Evolutionary conservation across 2,113 vertebrate genomes (phyloP).

Genomic region (Eulacestoma nigropectus): DNA sequence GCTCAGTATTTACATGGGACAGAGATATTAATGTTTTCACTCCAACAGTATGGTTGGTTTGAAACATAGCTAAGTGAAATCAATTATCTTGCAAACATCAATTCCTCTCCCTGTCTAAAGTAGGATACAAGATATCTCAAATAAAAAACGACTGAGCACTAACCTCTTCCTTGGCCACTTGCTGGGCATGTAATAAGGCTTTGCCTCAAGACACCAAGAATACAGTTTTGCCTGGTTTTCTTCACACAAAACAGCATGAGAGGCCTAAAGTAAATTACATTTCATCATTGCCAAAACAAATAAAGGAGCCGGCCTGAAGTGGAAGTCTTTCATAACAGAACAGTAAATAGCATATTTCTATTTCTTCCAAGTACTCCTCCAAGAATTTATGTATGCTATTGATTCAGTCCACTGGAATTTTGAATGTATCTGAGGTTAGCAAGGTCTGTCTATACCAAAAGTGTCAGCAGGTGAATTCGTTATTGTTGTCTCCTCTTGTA

Average conservation of each 20-base stretch:
- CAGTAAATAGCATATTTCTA: neutral
- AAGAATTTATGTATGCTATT: neutral
- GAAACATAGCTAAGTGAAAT: neutral
- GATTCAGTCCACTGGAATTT: neutral
- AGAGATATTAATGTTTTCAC: neutral
- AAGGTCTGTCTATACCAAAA: neutral
- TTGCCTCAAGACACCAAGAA: neutral
- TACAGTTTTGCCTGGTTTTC: neutral
- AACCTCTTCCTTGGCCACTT: neutral
- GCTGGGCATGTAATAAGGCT: neutral
- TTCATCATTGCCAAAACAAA: neutral
- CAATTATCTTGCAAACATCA: neutral
- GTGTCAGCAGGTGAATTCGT: neutral
- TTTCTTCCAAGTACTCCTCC: neutral
- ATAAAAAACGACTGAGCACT: neutral
- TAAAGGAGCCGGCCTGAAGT: neutral
- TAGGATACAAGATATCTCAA: neutral
- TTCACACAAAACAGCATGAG: neutral
- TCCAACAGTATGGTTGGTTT: neutral
- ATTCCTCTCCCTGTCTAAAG: neutral
- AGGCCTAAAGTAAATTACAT: neutral
- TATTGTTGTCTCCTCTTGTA: neutral
- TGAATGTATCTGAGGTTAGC: neutral
- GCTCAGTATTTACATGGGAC: neutral
- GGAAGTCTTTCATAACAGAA: neutral